Percentiles rank a stretch among this genome's conserved stretches.
These are phyloP conservation scores for Tauraco erythrolophus DNA, from an alignment of 2,113 vertebrate genomes.

Conservation along the genomic window DNA sequence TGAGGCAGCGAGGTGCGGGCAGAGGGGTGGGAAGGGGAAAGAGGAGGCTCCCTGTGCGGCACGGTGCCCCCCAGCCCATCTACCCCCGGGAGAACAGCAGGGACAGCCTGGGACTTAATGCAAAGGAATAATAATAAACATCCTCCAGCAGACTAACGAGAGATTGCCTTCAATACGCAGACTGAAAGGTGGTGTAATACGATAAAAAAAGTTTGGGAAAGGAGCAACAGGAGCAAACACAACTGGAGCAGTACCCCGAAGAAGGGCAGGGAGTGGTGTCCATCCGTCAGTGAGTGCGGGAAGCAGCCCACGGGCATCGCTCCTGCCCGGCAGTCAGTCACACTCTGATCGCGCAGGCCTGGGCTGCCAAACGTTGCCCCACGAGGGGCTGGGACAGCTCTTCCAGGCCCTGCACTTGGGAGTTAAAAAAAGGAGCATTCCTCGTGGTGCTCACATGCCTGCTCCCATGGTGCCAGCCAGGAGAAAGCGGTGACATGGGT, in stretches of 20 bases:
- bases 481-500: fast-evolving
- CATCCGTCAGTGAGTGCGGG: fast-evolving
- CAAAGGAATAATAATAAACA: too few relatives aligned
- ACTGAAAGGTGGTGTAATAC: too few relatives aligned
- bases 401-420: background rate
- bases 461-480: fast-evolving
- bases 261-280: background rate
- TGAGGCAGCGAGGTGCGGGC: too few relatives aligned
- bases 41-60: background rate
- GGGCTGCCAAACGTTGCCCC: background rate
- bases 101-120: background rate
- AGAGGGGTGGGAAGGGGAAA: background rate
- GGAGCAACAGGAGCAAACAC: background rate
- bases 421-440: fast-evolving
- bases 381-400: background rate
- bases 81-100: too few relatives aligned
- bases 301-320: background rate
- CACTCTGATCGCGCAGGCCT: fast-evolving
- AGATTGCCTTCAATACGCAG: too few relatives aligned
- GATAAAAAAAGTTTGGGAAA: too few relatives aligned
- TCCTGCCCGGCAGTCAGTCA: fast-evolving
- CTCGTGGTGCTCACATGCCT: fast-evolving
- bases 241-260: background rate
- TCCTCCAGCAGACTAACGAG: too few relatives aligned
- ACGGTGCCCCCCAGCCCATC: background rate